Evolutionary conservation across 2,888 invertebrate species (phyloP).

Genomic region (Agrotis clavis): DNA sequence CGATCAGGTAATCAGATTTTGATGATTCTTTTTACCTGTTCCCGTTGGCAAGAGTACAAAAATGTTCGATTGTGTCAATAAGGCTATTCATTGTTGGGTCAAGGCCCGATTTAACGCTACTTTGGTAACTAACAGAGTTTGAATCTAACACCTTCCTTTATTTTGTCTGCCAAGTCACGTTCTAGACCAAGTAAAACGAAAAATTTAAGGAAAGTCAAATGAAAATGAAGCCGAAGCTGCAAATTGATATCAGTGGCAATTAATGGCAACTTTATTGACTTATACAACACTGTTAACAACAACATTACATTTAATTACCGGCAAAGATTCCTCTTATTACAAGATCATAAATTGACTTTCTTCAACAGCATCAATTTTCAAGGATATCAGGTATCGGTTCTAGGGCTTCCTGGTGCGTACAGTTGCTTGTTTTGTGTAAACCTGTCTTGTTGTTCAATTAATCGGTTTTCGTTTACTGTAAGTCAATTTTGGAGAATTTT

Average conservation of each 20-base stretch:
- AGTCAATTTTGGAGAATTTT: conserved; percentile 20
- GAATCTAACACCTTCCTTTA: conserved; percentile 49
- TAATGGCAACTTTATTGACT: background rate
- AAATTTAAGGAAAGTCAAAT: conserved; percentile 44
- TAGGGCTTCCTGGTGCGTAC: conserved; percentile 56
- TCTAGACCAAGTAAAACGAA: conserved; percentile 33
- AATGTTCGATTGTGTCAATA: conserved; percentile 48
- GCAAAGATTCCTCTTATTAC: background rate
- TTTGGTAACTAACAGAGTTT: conserved; percentile 50
- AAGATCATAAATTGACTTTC: conserved; percentile 34
- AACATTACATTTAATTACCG: background rate
- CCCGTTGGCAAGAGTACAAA: conserved; percentile 27
- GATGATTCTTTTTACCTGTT: conserved; percentile 53
- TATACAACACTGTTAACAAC: background rate
- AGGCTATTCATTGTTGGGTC: conserved; percentile 57
- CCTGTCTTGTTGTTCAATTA: conserved; percentile 36
- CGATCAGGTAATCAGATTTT: conserved; percentile 37
- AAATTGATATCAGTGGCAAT: conserved; percentile 9
- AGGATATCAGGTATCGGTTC: conserved; percentile 53
- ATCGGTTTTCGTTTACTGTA: conserved; percentile 31
- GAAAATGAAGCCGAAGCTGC: conserved; percentile 23
- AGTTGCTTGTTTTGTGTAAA: conserved; percentile 21
- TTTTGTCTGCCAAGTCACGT: conserved; percentile 63
- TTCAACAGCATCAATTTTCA: conserved; percentile 37
- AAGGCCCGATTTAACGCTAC: conserved; percentile 61